phyloP scores from a whole-genome alignment of 1,140 invertebrate species.

The Drosophila kepulauana region DNA sequence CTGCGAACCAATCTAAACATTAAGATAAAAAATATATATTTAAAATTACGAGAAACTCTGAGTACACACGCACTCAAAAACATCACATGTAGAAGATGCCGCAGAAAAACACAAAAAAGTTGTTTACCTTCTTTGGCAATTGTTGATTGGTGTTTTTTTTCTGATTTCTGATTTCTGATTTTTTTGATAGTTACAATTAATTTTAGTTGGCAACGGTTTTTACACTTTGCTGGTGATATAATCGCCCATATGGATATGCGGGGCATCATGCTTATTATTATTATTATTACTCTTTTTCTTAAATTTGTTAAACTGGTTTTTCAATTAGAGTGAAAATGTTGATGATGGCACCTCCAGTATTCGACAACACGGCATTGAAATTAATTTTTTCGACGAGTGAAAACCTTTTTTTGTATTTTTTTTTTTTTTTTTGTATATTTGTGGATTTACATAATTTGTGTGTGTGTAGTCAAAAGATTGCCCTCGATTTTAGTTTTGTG shows the following conservation, averaged over 20 bases:
- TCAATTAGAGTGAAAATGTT: conserved; percentile 83
- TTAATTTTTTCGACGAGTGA: conserved; percentile 62
- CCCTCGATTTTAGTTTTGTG: conserved; percentile 65
- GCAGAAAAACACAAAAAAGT: conserved; percentile 54
- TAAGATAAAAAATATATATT: not conserved
- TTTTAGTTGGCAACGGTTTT: conserved; percentile 54
- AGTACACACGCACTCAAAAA: not conserved
- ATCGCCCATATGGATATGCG: conserved; percentile 54
- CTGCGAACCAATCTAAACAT: conserved; percentile 25
- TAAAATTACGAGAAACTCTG: not conserved
- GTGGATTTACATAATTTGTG: conserved; percentile 77
- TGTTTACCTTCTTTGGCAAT: conserved; percentile 69
- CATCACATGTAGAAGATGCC: conserved; percentile 45
- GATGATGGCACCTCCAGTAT: conserved; percentile 70
- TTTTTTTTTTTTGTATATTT: conserved; percentile 52
- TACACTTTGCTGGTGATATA: conserved; percentile 63
- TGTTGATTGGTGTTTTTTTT: conserved; percentile 51
- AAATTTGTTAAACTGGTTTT: conserved; percentile 82
- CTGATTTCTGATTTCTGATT: conserved; percentile 13
- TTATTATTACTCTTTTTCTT: conserved; percentile 77
- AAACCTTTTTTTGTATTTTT: conserved; percentile 73
- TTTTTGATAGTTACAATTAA: conserved; percentile 74
- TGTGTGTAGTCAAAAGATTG: conserved; percentile 42
- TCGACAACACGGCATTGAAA: conserved; percentile 46
- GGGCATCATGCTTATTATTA: conserved; percentile 45